Percentiles rank a stretch among this genome's conserved stretches.
These are phyloP conservation scores for Eilema depressum DNA, from an alignment of 2,888 invertebrate species.

Conservation along the genomic window DNA sequence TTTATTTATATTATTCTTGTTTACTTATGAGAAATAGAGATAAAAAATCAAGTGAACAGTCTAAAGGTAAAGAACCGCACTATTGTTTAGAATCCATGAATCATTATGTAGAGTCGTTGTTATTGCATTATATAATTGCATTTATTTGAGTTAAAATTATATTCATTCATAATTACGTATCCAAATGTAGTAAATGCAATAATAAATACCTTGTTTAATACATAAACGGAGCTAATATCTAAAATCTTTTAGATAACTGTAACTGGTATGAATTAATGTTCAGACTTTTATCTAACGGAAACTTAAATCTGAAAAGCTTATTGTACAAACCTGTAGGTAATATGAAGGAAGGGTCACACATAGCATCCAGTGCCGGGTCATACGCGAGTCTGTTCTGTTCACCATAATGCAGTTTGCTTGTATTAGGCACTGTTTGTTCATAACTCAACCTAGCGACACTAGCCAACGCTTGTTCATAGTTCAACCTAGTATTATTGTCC, in stretches of 20 bases:
- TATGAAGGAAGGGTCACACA: conserved; percentile 77
- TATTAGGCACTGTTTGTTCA: conserved; percentile 71
- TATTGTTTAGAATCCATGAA: not conserved
- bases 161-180: not conserved
- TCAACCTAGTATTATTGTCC: conserved; percentile 71
- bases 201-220: no score
- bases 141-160: not conserved
- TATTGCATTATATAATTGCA: not conserved
- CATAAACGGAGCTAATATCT: no score
- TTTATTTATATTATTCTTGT: not conserved
- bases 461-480: conserved; percentile 76
- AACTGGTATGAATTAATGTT: not conserved
- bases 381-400: conserved; percentile 78
- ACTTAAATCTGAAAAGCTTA: not conserved
- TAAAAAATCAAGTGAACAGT: not conserved
- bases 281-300: not conserved
- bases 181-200: not conserved
- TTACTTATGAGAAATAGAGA: not conserved
- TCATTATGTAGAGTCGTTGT: not conserved
- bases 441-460: conserved; percentile 76
- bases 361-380: conserved; percentile 72
- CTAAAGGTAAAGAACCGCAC: not conserved
- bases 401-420: conserved; percentile 72
- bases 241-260: not conserved
- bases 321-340: conserved; percentile 72